Evolutionary conservation across 2,888 invertebrate species (phyloP), one percentile per base, ranked within the genome.

Genomic region (Melipona bicolor): DNA sequence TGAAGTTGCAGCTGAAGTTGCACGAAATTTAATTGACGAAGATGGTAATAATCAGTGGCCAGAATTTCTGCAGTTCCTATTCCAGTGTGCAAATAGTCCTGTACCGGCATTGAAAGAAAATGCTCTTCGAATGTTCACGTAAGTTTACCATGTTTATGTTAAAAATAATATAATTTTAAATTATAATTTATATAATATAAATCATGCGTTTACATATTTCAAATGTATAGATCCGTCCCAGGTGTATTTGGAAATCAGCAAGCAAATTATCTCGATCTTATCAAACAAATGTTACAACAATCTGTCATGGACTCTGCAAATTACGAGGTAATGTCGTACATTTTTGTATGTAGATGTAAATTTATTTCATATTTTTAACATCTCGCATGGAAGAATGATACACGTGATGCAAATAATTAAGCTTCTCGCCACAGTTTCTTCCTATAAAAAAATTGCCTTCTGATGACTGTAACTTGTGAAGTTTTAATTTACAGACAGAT

Each of bases 241-340:
- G 98, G 98, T 59, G 97, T 99, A 76, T 99, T 99, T 96, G 99
- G 99, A 61, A 98, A 98, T 94, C 98, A 98, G 93, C 99, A 99
- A 94, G 96, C 96, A 86, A 97, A 98, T 93, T 98, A 99, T 95
- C 95, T 99, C 88, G 97, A 98, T 91, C 96, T 98, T 56, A 99
- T 99, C 91, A 99, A 99, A 94, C 98, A 98, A 94, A 99, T 99
- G 99, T 95, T 99, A 90, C 96, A 97, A 84, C 97, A 98, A 91
- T 97, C 98, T 81, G 95, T 98, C 83, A 96, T 97, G 87, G 97
- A 97, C 62, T 95, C 96, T n/a, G 95, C 96, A 89, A 96, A 97
- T 87, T 96, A 96, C 84, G 97, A 97, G 90, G 97, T 96, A 90
- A 92, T 93, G 43, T 11, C 64, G 36, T 83, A 36, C 2, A 15